Base-by-base conservation (phyloP, 2,888 invertebrate genomes). In the Acholoe squamosa region DNA sequence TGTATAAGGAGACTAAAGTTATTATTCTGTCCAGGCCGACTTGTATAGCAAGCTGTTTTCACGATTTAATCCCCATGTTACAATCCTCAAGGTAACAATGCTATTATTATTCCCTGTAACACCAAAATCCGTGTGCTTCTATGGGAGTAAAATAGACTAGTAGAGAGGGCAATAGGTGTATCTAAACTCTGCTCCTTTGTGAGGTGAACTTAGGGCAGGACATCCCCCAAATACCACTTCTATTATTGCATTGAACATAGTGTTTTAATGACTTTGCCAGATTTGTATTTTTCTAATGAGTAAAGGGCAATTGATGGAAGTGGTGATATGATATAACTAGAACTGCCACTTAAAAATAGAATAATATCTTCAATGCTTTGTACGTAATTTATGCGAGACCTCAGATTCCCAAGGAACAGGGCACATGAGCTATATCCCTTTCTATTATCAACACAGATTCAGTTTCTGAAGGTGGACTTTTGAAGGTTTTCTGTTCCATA, bases 231-330 rank as follows among this genome's bases (percentile, higher is more conserved):
- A 43, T 43, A 43, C 43, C 43, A 43, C 43, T 43, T 43, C 43
- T 43, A 43, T 43, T 43, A 43, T 43, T 43, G 43, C 43, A n/a
- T 25, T 61, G 25, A 61, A 61, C 61, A 61, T 43, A 43, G 10
- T 43, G 43, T 43, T 61, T 61, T 61, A 61, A 61, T 61, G 61
- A n/a, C 43, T 80, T 80, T 80, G 33, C n/a, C 80, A 80, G 80
- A 80, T 80, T 80, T 80, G 80, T 80, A 80, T 80, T 80, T 80
- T 80, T 80, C 34, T 43, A 80, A 80, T 43, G 16, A 16, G 22
- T 34, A 80, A 80, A 34, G 33, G 34, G 80, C 34, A 80, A 33
- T 43, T 22, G n/a, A 80, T 12, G 22, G 16, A 19, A 80, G 80
- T 34, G 31, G 31, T 14, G 19, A 31, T 76, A 28, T 31, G 31